These are phyloP conservation scores for Tholera decimalis DNA, from an alignment of 2,888 invertebrate species.

Conservation along the genomic window DNA sequence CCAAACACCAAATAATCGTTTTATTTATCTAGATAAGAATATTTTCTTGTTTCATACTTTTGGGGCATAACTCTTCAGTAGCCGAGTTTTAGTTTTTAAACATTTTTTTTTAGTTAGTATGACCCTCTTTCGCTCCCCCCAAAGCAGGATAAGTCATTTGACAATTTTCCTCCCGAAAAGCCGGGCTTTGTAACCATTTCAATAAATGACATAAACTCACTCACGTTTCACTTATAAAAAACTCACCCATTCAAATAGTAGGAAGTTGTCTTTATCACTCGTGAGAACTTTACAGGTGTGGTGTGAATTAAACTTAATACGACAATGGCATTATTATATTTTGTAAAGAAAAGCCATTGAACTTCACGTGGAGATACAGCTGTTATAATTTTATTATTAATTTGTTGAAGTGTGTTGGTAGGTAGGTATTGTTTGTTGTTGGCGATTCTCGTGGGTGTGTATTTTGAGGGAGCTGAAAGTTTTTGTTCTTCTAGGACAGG, in stretches of 20 bases:
- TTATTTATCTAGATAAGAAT: too few relatives aligned
- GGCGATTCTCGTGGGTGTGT: background rate
- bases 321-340: constrained; percentile 58
- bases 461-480: background rate
- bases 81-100: too few relatives aligned
- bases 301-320: constrained; percentile 49
- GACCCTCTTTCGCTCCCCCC: too few relatives aligned
- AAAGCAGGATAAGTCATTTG: too few relatives aligned
- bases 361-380: constrained; percentile 18
- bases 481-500: background rate
- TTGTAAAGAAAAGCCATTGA: constrained; percentile 39
- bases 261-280: constrained; percentile 34
- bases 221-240: background rate
- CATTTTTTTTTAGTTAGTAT: too few relatives aligned
- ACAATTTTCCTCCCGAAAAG: too few relatives aligned
- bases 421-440: constrained; percentile 1
- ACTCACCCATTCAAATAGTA: constrained; percentile 29
- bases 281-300: constrained; percentile 64
- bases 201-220: too few relatives aligned
- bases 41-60: too few relatives aligned
- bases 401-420: constrained; percentile 12
- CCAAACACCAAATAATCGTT: too few relatives aligned
- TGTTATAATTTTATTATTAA: constrained; percentile 15
- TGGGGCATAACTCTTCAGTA: too few relatives aligned
- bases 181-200: too few relatives aligned